Conservation (phyloP, 2,797 vertebrate species). For the Glyptemys insculpta region DNA sequence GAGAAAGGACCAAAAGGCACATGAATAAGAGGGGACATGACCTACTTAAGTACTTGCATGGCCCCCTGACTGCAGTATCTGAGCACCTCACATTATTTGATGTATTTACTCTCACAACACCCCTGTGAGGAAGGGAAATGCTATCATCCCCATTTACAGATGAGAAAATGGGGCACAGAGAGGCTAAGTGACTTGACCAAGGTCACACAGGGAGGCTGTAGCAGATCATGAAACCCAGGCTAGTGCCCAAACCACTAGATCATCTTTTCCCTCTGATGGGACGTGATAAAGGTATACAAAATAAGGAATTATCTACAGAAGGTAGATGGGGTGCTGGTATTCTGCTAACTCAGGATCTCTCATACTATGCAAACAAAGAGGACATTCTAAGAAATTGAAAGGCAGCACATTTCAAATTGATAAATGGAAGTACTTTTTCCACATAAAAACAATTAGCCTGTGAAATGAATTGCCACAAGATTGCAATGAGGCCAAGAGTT, state of each 20-base stretch:
- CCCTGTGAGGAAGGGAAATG: not conserved
- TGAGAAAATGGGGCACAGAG: not conserved
- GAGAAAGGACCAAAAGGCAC: not conserved
- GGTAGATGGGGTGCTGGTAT: not conserved
- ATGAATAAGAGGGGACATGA: not conserved
- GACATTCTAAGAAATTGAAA: not conserved
- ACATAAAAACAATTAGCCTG: not conserved
- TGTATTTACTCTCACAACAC: not conserved
- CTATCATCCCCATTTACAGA: too few relatives aligned
- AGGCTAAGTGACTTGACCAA: not conserved
- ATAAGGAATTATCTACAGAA: not conserved
- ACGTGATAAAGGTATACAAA: not conserved
- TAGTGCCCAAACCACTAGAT: not conserved
- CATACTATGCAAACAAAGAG: not conserved
- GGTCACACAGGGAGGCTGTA: not conserved
- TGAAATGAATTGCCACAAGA: not conserved
- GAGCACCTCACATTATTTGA: too few relatives aligned
- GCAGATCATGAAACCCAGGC: not conserved
- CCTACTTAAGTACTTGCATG: not conserved
- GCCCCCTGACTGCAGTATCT: not conserved
- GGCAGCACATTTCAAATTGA: not conserved
- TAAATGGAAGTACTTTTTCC: not conserved
- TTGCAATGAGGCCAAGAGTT: not conserved
- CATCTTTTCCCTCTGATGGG: not conserved
- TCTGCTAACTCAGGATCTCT: not conserved